These are phyloP conservation scores for Podarcis lilfordi DNA, from an alignment of 2,797 vertebrate genomes.

Conservation along the genomic window DNA sequence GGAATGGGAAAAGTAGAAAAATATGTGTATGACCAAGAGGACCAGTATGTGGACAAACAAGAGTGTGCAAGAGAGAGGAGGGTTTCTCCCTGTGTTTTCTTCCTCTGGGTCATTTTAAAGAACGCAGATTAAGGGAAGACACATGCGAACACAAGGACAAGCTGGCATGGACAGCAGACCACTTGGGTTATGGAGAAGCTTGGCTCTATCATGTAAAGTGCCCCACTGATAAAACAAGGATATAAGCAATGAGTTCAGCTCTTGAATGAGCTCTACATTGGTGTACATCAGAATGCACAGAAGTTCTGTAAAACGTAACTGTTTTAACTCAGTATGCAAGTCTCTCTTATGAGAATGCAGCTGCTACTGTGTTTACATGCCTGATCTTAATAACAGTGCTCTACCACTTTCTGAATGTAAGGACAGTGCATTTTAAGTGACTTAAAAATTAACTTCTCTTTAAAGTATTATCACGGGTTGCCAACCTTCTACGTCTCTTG, in stretches of 20 bases:
- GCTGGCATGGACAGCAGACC: not conserved
- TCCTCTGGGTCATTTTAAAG: not conserved
- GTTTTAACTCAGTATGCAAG: not conserved
- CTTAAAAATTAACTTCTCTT: not conserved
- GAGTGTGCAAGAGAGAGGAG: not conserved
- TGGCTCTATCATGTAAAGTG: not conserved
- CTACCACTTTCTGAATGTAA: slow-evolving; percentile 1
- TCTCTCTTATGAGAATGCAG: not conserved
- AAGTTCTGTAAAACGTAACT: not conserved
- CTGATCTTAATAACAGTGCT: slow-evolving; percentile 16
- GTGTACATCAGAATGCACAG: not conserved
- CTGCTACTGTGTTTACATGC: not conserved
- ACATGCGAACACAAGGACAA: no score
- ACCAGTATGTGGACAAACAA: no score
- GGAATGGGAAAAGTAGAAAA: not conserved
- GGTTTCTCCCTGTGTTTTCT: not conserved
- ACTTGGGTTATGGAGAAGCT: not conserved
- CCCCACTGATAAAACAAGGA: not conserved
- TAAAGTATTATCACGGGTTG: slow-evolving; percentile 11
- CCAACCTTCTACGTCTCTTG: no score
- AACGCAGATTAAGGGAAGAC: not conserved
- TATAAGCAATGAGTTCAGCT: not conserved
- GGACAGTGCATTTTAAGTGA: not conserved
- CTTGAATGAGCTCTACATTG: no score
- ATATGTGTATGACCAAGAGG: no score